A percentile compares a stretch with the other conserved stretches of the same genome.
Conservation (phyloP, 2,113 vertebrate genomes). For the Camelus bactrianus region DNA sequence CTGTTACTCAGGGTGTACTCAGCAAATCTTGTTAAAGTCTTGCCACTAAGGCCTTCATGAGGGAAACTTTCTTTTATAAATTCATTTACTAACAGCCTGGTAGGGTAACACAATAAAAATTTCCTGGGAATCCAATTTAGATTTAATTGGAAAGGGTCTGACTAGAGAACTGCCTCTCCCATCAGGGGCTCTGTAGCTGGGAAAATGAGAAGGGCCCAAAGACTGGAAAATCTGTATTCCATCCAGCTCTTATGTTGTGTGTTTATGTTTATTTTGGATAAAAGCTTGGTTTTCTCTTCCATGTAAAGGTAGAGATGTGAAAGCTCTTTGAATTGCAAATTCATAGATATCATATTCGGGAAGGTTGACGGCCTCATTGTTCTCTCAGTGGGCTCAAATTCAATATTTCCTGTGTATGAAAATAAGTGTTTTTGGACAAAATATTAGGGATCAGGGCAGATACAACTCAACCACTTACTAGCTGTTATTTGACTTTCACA, state of each 20-base stretch:
- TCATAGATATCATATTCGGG: background rate
- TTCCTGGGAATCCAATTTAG: slow-evolving; percentile 77
- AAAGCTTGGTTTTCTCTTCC: background rate
- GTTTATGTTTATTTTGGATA: background rate
- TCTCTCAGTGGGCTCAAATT: background rate
- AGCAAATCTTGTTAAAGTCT: slow-evolving; percentile 84
- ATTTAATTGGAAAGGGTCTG: slow-evolving; percentile 58
- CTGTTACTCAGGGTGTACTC: slow-evolving; percentile 80
- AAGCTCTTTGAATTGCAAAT: background rate
- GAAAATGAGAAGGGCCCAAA: background rate
- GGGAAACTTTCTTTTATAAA: slow-evolving; percentile 79
- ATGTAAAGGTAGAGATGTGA: background rate
- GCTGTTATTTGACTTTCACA: background rate
- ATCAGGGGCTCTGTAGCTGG: background rate
- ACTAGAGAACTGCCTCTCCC: background rate
- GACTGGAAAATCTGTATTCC: background rate
- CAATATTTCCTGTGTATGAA: background rate
- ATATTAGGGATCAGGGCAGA: background rate
- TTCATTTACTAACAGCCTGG: slow-evolving; percentile 76
- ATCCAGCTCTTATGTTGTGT: background rate
- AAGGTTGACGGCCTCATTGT: background rate
- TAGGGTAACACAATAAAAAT: slow-evolving; percentile 81
- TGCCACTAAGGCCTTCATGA: slow-evolving; percentile 68
- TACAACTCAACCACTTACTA: background rate
- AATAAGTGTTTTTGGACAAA: background rate